Evolutionary conservation across 92 coral and sea anemone genomes (phyloP).

Genomic region (Zoanthus solanderi): DNA sequence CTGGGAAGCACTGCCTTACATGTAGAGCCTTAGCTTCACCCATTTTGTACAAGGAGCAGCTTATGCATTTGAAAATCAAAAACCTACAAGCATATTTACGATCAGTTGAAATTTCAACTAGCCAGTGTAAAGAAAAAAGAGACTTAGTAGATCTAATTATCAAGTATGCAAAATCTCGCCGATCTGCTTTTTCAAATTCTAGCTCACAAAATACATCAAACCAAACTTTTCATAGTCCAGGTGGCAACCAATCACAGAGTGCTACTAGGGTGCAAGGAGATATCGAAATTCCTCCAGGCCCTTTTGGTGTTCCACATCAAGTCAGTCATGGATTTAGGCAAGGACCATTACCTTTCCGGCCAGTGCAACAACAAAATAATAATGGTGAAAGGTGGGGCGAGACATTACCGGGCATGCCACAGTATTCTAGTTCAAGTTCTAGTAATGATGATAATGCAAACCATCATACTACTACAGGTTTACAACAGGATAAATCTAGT

Average conservation of each 20-base stretch:
- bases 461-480: not conserved
- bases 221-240: slow-evolving; percentile 21
- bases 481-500: not conserved
- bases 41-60: slow-evolving; percentile 69
- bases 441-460: not conserved
- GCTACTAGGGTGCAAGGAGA: not conserved
- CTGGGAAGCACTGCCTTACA: slow-evolving; percentile 74
- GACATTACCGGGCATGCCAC: slow-evolving; percentile 30
- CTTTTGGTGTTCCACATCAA: slow-evolving; percentile 35
- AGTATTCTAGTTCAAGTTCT: not conserved
- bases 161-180: slow-evolving; percentile 64
- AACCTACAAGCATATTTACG: slow-evolving; percentile 86
- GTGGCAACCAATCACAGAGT: not conserved
- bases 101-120: slow-evolving; percentile 68
- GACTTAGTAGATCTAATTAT: slow-evolving; percentile 89
- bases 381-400: not conserved
- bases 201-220: slow-evolving; percentile 47
- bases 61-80: slow-evolving; percentile 76
- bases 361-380: not conserved
- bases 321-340: not conserved
- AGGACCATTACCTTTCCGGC: not conserved
- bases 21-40: slow-evolving; percentile 88
- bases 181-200: not conserved
- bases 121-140: slow-evolving; percentile 87
- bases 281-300: slow-evolving; percentile 31